Percentiles rank a stretch among this genome's conserved stretches.
Conservation (phyloP, 2,888 invertebrate species). For the Ormyrus pomaceus region DNA sequence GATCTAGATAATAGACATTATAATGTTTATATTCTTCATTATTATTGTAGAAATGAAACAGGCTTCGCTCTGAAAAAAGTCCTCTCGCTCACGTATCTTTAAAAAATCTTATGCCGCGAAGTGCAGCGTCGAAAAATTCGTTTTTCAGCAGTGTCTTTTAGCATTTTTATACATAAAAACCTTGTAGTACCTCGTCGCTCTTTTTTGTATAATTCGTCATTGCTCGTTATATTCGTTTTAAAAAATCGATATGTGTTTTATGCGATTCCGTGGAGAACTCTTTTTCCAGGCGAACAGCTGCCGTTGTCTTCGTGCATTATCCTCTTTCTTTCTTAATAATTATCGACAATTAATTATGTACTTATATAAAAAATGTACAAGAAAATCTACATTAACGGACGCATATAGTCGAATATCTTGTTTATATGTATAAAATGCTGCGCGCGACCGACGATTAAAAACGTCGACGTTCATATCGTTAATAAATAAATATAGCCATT, state of each 20-base stretch:
- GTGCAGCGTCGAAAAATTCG: constrained; percentile 19
- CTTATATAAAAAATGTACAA: constrained; percentile 72
- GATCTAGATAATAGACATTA: constrained; percentile 12
- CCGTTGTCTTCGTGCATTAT: constrained; percentile 11
- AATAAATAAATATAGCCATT: constrained; percentile 53
- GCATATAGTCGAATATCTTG: constrained; percentile 67
- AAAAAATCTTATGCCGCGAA: background rate
- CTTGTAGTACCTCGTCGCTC: too few relatives aligned
- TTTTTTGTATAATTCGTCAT: constrained; percentile 2
- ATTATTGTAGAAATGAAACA: constrained; percentile 39
- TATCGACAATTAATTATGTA: constrained; percentile 54
- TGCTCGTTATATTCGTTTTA: background rate
- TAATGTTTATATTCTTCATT: constrained; percentile 19
- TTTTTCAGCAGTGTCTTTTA: constrained; percentile 3
- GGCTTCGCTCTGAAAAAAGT: constrained; percentile 36
- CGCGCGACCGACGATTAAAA: constrained; percentile 62
- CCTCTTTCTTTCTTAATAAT: constrained; percentile 45
- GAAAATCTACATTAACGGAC: constrained; percentile 74
- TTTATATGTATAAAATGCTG: constrained; percentile 63
- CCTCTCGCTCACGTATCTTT: background rate
- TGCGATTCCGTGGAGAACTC: constrained; percentile 21
- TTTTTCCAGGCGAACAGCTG: constrained; percentile 31
- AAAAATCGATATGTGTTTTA: constrained; percentile 45
- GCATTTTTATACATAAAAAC: constrained; percentile 23
- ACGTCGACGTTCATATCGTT: constrained; percentile 38